phyloP scores from a whole-genome alignment of 1,140 invertebrate genomes.

The Drosophila funebris region DNA sequence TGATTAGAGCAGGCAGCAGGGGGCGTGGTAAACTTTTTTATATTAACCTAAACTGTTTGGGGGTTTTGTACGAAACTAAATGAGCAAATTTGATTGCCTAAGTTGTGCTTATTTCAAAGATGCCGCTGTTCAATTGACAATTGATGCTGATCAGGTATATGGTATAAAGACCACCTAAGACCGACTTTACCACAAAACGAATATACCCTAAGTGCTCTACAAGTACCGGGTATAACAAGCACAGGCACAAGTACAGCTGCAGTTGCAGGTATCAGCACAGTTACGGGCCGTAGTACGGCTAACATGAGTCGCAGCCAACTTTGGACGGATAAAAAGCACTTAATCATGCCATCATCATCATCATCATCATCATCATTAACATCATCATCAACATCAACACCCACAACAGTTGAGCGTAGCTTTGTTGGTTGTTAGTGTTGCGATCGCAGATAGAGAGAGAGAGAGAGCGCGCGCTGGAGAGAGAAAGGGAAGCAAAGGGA shows the following conservation, averaged over 20 bases:
- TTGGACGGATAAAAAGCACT: not conserved
- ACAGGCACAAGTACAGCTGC: not conserved
- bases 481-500: not conserved
- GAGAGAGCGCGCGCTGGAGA: not conserved
- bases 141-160: no score
- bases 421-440: not conserved
- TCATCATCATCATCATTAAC: not conserved
- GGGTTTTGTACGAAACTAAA: no score
- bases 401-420: not conserved
- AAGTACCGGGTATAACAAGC: not conserved
- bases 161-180: no score
- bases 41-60: no score
- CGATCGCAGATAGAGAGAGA: not conserved
- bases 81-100: no score
- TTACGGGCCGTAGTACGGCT: not conserved
- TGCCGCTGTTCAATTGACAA: no score
- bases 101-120: no score
- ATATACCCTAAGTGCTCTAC: no score
- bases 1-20: no score
- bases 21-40: no score
- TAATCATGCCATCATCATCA: not conserved
- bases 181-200: no score
- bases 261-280: no score
- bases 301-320: not conserved
- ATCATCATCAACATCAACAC: not conserved